These are phyloP conservation scores for Scomber japonicus DNA, from an alignment of 2,113 vertebrate genomes.

Conservation along the genomic window DNA sequence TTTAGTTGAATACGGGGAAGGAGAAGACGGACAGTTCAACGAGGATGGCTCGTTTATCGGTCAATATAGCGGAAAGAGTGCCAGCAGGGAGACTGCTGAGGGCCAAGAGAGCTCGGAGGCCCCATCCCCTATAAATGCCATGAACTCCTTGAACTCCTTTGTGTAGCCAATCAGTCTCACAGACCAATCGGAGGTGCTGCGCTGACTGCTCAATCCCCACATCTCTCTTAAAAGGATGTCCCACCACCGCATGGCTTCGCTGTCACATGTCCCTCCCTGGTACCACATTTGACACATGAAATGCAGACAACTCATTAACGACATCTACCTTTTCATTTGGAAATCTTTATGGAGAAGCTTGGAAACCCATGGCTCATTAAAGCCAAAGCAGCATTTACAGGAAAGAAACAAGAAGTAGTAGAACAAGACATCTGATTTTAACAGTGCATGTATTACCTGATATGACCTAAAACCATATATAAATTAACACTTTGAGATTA, in stretches of 20 bases:
- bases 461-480: constrained; percentile 73
- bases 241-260: constrained; percentile 68
- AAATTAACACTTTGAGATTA: constrained; percentile 82
- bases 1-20: constrained; percentile 99
- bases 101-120: constrained; percentile 96
- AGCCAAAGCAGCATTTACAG: constrained; percentile 23
- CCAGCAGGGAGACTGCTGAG: constrained; percentile 91
- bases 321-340: constrained; percentile 14
- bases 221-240: constrained; percentile 31
- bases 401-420: constrained; percentile 22
- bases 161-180: constrained; percentile 84
- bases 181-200: constrained; percentile 21
- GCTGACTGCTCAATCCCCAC: constrained; percentile 53
- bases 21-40: constrained; percentile 98
- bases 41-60: constrained; percentile 99
- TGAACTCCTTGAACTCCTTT: constrained; percentile 93
- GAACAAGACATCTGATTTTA: constrained; percentile 57
- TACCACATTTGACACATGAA: constrained; percentile 18
- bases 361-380: constrained; percentile 26
- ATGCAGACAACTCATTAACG: constrained; percentile 13
- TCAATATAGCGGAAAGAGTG: constrained; percentile 97
- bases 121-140: constrained; percentile 95
- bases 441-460: constrained; percentile 85
- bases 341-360: constrained; percentile 18
- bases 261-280: constrained; percentile 40